Evolutionary conservation across 2,888 invertebrate genomes (phyloP).

Genomic region (Acleris literana): DNA sequence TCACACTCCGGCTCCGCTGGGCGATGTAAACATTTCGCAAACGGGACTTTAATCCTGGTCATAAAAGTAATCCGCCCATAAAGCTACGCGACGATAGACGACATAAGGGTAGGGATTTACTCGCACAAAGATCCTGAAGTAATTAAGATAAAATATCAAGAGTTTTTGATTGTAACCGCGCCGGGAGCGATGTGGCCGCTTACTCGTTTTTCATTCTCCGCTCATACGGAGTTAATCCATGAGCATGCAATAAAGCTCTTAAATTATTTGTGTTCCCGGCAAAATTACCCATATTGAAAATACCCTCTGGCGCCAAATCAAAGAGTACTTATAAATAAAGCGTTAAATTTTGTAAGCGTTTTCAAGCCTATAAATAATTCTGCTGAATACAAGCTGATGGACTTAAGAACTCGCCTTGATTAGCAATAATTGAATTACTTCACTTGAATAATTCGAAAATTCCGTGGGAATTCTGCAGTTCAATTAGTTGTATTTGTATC

Average conservation of each 20-base stretch:
- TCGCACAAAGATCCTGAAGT: constrained; percentile 80
- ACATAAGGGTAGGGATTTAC: constrained; percentile 81
- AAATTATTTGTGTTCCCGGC: constrained; percentile 80
- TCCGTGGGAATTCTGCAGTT: constrained; percentile 36
- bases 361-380: constrained; percentile 51
- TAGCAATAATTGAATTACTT: constrained; percentile 64
- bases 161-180: constrained; percentile 76
- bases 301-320: constrained; percentile 75
- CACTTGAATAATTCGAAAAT: constrained; percentile 63
- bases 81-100: constrained; percentile 82
- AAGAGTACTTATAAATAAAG: constrained; percentile 32
- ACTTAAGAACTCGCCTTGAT: constrained; percentile 61
- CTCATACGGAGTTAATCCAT: constrained; percentile 79
- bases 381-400: constrained; percentile 56
- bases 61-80: constrained; percentile 83
- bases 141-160: constrained; percentile 82
- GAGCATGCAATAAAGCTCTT: constrained; percentile 80
- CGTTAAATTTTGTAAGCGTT: constrained; percentile 49
- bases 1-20: constrained; percentile 61
- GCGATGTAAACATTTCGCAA: constrained; percentile 79
- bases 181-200: constrained; percentile 54
- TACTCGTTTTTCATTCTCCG: constrained; percentile 79
- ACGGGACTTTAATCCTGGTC: constrained; percentile 78
- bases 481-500: background rate
- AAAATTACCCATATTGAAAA: constrained; percentile 83